phyloP scores from a whole-genome alignment of 1,140 invertebrate species.

The Pentalonia nigronervosa region DNA sequence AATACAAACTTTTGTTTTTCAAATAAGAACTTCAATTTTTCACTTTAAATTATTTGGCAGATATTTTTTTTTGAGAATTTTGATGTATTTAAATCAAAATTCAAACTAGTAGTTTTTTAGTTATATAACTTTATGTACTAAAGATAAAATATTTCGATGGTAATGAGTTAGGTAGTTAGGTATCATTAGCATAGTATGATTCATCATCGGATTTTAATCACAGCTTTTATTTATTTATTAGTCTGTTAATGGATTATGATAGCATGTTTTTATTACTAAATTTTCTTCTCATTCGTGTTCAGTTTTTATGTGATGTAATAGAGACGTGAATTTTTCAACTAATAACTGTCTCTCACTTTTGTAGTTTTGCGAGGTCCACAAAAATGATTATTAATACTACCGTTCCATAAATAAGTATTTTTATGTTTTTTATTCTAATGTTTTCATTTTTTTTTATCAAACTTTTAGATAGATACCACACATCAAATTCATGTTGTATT shows the following conservation, averaged over 20 bases:
- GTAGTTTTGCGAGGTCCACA: neutral
- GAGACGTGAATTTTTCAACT: constrained; percentile 22
- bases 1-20: too few relatives aligned
- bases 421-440: neutral
- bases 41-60: too few relatives aligned
- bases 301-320: constrained; percentile 26
- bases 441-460: constrained; percentile 48
- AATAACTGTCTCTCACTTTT: constrained; percentile 12
- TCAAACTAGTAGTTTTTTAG: too few relatives aligned
- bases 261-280: neutral
- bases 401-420: neutral
- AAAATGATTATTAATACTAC: constrained; percentile 42
- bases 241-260: neutral
- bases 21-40: too few relatives aligned
- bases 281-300: constrained; percentile 46
- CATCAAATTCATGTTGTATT: constrained; percentile 46
- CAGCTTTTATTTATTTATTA: neutral
- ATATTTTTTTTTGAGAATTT: too few relatives aligned
- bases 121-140: too few relatives aligned
- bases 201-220: neutral
- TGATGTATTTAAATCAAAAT: too few relatives aligned
- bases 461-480: constrained; percentile 48
- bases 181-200: constrained; percentile 18
- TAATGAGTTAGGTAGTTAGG: too few relatives aligned
- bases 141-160: too few relatives aligned